Evolutionary conservation across 2,797 vertebrate species (phyloP), one percentile per base, ranked within the genome.

Genomic region (Hydrolagus colliei): DNA sequence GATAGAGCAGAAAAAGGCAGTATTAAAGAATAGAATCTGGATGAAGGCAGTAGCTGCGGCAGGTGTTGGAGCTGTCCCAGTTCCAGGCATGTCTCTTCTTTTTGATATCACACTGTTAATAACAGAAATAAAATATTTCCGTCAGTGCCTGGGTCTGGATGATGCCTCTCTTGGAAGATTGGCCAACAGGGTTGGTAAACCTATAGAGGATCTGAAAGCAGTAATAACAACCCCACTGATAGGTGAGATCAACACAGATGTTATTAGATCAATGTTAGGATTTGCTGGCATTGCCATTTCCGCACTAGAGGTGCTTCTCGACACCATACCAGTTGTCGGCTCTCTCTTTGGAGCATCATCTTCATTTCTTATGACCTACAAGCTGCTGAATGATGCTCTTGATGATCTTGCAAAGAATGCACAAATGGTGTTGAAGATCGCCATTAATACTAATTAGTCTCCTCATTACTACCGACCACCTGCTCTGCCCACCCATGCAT

Each of bases 281-380:
- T 52, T 20, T 0, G 14, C 0, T 7, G 10, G 73, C 3, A 1
- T 0, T 2, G 1, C 9, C 68, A 65, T 0, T 12, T 73, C 72
- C 0, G 1, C 85, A 0, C 2, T 5, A 0, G 85, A 88, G 22
- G 6, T n/a, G 0, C 7, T 0, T 0, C 0, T 0, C 1, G 68
- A 75, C 13, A 0, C 9, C 3, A 67, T 84, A 7, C 79, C 79
- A 22, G 13, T 86, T 16, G 0, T 87, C 22, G 87, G 87, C 1
- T 86, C 73, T 10, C 3, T 86, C 27, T 71, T 76, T 75, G 87
- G 77, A 14, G 87, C 84, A 9, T 6, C 59, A 9, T 7, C 86
- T 2, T 87, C 88, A 1, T 87, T 85, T 86, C 4, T 20, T 2
- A 88, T 88, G 82, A 68, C 35, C 76, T 89, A 87, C 27, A 52